A percentile compares a stretch with the other conserved stretches of the same genome.
Evolutionary conservation across 2,797 vertebrate species (phyloP).

Genomic region (Manis javanica): DNA sequence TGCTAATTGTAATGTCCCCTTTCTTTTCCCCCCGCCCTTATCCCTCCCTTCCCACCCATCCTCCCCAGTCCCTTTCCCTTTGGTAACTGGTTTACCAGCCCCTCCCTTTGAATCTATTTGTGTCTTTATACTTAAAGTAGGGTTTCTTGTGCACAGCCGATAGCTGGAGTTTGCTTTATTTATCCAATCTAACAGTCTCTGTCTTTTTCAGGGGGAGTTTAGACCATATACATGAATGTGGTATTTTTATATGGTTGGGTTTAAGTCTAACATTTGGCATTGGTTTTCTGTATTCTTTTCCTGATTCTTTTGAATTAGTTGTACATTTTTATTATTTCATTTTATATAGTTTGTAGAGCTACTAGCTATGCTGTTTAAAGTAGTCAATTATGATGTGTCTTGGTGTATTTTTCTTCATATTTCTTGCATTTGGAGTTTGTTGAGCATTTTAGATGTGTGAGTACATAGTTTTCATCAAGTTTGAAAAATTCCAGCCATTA

Average conservation of each 20-base stretch:
- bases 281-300: neutral
- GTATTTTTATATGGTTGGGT: neutral
- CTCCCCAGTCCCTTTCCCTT: too few species aligned
- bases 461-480: neutral
- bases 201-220: neutral
- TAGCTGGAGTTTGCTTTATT: neutral
- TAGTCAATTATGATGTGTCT: neutral
- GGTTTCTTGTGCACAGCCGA: neutral
- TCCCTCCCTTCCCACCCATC: too few species aligned
- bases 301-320: neutral
- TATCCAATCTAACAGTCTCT: neutral
- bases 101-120: neutral
- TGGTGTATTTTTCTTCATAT: neutral
- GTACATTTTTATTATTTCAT: neutral
- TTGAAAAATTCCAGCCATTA: neutral
- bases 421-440: neutral
- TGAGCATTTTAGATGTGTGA: neutral
- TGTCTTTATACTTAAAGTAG: constrained; percentile 35
- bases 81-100: neutral
- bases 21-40: too few species aligned
- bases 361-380: neutral
- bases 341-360: constrained; percentile 12
- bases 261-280: neutral
- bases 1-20: too few species aligned
- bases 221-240: neutral